phyloP scores from a whole-genome alignment of 2,888 invertebrate species.

The Frankliniella intonsa region DNA sequence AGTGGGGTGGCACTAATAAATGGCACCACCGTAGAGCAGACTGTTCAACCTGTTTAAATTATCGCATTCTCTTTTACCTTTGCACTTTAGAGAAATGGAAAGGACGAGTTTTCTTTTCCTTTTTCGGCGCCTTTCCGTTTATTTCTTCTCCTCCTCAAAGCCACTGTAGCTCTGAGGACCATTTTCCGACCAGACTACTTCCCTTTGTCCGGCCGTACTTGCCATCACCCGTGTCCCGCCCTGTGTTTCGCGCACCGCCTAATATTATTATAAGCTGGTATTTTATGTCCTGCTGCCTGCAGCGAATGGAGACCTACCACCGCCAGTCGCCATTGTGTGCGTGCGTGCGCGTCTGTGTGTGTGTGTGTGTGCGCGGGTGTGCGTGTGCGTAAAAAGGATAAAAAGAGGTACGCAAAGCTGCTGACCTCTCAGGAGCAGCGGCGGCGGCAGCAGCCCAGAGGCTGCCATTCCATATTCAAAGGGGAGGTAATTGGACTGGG shows the following conservation, averaged over 20 bases:
- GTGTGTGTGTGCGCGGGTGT: background rate
- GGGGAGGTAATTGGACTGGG: background rate
- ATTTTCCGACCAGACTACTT: no score
- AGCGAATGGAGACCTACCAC: conserved; percentile 16
- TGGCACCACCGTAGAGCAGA: no score
- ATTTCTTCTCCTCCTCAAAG: no score
- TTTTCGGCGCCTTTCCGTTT: no score
- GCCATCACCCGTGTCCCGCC: background rate
- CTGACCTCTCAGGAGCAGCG: no score
- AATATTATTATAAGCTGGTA: conserved; percentile 15
- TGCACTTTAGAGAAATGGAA: no score
- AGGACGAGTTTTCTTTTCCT: no score
- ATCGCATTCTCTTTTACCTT: no score
- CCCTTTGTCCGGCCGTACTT: no score
- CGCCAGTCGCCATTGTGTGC: background rate
- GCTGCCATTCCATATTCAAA: background rate
- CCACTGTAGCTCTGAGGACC: no score
- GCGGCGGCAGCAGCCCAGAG: background rate
- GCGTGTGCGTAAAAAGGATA: background rate
- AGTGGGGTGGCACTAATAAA: no score
- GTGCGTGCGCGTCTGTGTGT: background rate
- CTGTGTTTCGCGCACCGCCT: background rate
- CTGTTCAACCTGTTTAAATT: no score
- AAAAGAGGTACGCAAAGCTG: background rate
- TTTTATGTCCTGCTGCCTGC: conserved; percentile 1